Percentiles rank a stretch among this genome's conserved stretches.
These are phyloP conservation scores for Rhingia campestris DNA, from an alignment of 2,888 invertebrate genomes.

Conservation along the genomic window DNA sequence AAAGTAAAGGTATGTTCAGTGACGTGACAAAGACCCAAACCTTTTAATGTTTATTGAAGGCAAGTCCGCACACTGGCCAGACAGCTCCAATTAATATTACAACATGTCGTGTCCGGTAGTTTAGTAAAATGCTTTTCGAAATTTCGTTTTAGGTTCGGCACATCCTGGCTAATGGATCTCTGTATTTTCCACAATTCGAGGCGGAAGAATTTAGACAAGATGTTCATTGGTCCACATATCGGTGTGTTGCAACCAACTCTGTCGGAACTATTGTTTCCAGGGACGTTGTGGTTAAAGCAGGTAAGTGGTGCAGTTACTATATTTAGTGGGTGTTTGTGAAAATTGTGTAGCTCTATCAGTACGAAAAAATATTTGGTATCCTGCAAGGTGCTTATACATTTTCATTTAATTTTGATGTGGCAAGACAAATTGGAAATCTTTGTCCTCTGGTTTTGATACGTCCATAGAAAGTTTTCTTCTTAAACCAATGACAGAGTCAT, in stretches of 20 bases:
- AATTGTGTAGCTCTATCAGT: background rate
- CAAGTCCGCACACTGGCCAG: background rate
- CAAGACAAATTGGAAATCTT: background rate
- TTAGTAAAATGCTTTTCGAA: background rate
- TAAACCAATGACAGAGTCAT: too few relatives aligned
- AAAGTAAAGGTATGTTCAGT: too few relatives aligned
- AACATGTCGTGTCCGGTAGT: background rate
- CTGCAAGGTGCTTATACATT: background rate
- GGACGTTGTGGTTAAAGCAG: slow-evolving; percentile 84
- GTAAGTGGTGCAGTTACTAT: slow-evolving; percentile 77
- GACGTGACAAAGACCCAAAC: too few relatives aligned
- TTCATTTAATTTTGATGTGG: background rate
- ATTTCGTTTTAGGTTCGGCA: slow-evolving; percentile 82
- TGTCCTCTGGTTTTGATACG: background rate
- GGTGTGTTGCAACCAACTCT: slow-evolving; percentile 84
- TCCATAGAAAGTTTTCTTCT: background rate
- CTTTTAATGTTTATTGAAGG: too few relatives aligned
- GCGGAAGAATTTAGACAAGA: slow-evolving; percentile 85
- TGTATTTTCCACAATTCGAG: slow-evolving; percentile 84
- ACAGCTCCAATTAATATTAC: background rate
- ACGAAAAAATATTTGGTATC: too few relatives aligned
- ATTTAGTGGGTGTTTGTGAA: background rate
- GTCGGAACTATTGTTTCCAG: slow-evolving; percentile 84
- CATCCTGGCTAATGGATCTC: slow-evolving; percentile 84
- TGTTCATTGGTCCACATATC: slow-evolving; percentile 85